Evolutionary conservation across 2,888 invertebrate genomes (phyloP).

Genomic region (Eilema depressum): DNA sequence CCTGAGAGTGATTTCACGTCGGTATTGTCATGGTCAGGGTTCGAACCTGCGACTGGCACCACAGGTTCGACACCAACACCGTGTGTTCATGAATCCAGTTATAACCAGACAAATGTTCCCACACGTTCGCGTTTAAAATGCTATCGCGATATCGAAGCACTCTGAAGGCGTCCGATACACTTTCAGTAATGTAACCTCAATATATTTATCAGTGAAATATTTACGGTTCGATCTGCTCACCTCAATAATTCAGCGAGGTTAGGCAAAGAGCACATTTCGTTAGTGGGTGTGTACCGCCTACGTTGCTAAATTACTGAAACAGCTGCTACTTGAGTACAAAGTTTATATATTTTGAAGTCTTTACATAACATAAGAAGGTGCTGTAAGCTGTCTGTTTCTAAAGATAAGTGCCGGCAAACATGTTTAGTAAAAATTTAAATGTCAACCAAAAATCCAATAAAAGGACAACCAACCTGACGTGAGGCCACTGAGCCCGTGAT

Average conservation of each 20-base stretch:
- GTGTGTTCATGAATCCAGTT: too few species aligned
- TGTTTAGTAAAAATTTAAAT: too few species aligned
- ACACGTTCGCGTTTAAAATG: neutral
- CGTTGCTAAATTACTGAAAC: neutral
- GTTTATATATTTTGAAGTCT: neutral
- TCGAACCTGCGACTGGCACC: too few species aligned
- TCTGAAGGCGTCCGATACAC: neutral
- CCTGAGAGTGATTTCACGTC: too few species aligned
- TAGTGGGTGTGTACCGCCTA: slow-evolving; percentile 5
- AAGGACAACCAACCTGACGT: too few species aligned
- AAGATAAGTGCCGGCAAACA: too few species aligned
- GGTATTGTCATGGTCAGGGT: too few species aligned
- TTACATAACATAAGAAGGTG: too few species aligned
- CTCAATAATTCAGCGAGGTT: slow-evolving; percentile 38
- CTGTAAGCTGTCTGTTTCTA: too few species aligned
- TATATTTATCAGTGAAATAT: slow-evolving; percentile 20
- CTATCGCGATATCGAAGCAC: neutral
- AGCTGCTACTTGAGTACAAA: neutral
- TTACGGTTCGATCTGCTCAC: slow-evolving; percentile 10
- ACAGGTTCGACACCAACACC: too few species aligned
- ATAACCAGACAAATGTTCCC: neutral
- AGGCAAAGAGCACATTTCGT: slow-evolving; percentile 13
- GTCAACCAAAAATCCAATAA: too few species aligned
- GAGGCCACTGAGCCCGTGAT: too few species aligned
- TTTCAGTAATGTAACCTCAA: slow-evolving; percentile 19